Percentiles rank a stretch among this genome's conserved stretches.
phyloP scores from a whole-genome alignment of 2,888 invertebrate species.

The Diplolepis rosae region DNA sequence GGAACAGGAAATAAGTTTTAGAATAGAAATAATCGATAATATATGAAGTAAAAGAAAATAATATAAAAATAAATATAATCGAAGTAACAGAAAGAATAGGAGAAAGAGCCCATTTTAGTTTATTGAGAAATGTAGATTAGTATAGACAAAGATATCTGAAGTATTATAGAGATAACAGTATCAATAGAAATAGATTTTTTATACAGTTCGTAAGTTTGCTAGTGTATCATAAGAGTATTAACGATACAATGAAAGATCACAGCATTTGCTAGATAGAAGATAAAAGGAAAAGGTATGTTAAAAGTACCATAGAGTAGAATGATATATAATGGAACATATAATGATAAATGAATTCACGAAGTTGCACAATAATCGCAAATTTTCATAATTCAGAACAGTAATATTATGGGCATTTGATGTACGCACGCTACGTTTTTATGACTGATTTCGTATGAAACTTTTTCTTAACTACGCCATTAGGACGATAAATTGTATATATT shows the following conservation, averaged over 20 bases:
- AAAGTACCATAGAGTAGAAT: not conserved
- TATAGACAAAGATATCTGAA: conserved; percentile 30
- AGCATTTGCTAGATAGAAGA: conserved; percentile 28
- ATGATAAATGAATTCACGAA: not conserved
- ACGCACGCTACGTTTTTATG: not conserved
- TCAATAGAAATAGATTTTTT: not conserved
- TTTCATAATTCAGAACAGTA: no score
- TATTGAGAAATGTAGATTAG: conserved; percentile 24
- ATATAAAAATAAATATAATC: conserved; percentile 35
- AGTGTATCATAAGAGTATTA: not conserved
- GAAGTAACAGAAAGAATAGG: conserved; percentile 16
- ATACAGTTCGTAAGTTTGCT: conserved; percentile 3
- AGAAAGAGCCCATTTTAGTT: conserved; percentile 27
- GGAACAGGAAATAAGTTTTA: conserved; percentile 10
- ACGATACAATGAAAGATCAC: conserved; percentile 9
- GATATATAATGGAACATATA: not conserved
- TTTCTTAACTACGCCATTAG: no score
- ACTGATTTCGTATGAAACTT: not conserved
- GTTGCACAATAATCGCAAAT: no score
- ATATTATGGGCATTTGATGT: not conserved
- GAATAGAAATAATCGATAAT: not conserved
- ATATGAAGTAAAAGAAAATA: conserved; percentile 11
- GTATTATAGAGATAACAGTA: conserved; percentile 19
- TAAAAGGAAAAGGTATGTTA: not conserved
- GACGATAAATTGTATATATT: no score